phyloP scores from a whole-genome alignment of 1,140 invertebrate species.

The Pseudomyrmex pallidus region DNA sequence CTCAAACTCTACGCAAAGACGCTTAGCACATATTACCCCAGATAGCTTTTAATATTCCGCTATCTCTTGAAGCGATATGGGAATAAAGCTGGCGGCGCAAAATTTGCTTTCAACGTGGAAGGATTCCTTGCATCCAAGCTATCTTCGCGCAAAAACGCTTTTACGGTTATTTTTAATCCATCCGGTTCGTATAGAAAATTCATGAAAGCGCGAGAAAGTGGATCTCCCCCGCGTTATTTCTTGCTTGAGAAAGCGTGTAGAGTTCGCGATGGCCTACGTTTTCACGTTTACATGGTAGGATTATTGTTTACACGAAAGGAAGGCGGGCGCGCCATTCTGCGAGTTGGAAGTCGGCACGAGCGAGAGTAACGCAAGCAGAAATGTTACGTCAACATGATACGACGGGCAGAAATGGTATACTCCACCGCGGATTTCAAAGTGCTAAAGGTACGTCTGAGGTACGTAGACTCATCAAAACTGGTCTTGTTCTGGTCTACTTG shows the following conservation, averaged over 20 bases:
- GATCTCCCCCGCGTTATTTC: conserved; percentile 26
- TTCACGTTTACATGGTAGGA: conserved; percentile 75
- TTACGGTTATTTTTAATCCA: conserved; percentile 61
- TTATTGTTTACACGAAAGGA: conserved; percentile 77
- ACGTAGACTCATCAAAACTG: background rate
- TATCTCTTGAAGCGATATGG: conserved; percentile 39
- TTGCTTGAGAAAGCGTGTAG: conserved; percentile 27
- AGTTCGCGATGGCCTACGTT: conserved; percentile 38
- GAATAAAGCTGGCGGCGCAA: conserved; percentile 33
- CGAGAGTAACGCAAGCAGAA: conserved; percentile 12
- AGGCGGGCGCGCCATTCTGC: conserved; percentile 40
- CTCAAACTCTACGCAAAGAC: conserved; percentile 28
- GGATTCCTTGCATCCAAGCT: conserved; percentile 3
- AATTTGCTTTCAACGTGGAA: conserved; percentile 42
- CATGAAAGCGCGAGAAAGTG: conserved; percentile 49
- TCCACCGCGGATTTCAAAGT: conserved; percentile 44
- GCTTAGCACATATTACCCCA: conserved; percentile 37
- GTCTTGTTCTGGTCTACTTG: background rate
- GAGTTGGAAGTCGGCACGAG: conserved; percentile 33
- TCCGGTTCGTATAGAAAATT: conserved; percentile 53
- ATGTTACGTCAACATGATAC: conserved; percentile 42
- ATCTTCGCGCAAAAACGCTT: conserved; percentile 45
- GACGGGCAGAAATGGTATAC: conserved; percentile 5
- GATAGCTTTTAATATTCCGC: conserved; percentile 54
- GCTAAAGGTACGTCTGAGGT: conserved; percentile 31